Base-by-base conservation (phyloP, 2,797 vertebrate species). In the Dendrocincla tyrannina region DNA sequence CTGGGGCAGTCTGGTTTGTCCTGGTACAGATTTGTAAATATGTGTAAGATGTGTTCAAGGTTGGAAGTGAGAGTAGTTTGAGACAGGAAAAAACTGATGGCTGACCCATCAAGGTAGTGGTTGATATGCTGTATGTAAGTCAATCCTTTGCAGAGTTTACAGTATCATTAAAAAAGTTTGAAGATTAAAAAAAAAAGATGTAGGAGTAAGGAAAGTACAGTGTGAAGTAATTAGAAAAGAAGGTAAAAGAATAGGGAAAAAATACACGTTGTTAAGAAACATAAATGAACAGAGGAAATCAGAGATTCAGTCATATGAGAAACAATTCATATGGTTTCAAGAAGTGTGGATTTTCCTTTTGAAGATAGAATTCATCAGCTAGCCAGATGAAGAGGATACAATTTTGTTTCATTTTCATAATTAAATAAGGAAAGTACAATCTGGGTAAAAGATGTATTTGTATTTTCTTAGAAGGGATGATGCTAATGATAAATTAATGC, bases 301-400 rank as follows among this genome's bases (percentile, higher is more conserved):
- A 5, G n/a, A 18, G 35, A 23, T 64, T 92, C 64, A 62, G 39
- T 75, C 33, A 10, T 53, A 16, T 24, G 18, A 77, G 60, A 62
- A 92, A 74, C 25, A 59, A 69, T 89, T 94, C 73, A 89, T 91
- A 80, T 95, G 93, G 80, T 74, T 87, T 95, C 90, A 92, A 85
- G 94, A 89, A 95, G 72, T 47, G 46, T 79, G 56, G 50, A 53
- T 91, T 80, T 93, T 95, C 23, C 68, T 96, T 95, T 94, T 82
- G 93, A 95, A 88, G 86, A 63, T 69, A 24, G 25, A 90, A 82
- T 91, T 95, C 70, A 79, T 95, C 83, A 85, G 80, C 74, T 82
- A 59, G 47, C 88, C 92, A 95, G 94, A 85, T 95, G 93, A 97
- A 84, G 84, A 87, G 33, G 86, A 67, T n/a, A 58, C 23, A 79